Conservation (phyloP, 2,888 invertebrate genomes). For the Eupeodes latifasciatus region DNA sequence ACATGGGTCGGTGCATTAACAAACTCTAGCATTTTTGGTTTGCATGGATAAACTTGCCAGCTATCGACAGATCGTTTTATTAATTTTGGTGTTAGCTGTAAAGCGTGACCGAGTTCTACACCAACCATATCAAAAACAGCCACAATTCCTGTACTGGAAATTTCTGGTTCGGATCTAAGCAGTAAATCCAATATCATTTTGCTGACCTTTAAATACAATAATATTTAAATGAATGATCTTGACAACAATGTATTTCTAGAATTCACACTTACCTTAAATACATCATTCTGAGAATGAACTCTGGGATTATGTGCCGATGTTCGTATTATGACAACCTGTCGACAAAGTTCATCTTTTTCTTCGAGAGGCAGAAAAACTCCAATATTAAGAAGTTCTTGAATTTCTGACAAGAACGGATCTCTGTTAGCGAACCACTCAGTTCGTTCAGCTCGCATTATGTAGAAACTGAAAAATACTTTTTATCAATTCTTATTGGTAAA, state of each 20-base stretch:
- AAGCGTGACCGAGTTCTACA: conserved; percentile 86
- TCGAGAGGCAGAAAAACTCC: conserved; percentile 87
- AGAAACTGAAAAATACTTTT: conserved; percentile 82
- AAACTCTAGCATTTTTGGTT: conserved; percentile 88
- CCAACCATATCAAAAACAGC: conserved; percentile 87
- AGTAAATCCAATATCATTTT: conserved; percentile 88
- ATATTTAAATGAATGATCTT: background rate
- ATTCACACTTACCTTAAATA: conserved; percentile 85
- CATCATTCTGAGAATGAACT: conserved; percentile 86
- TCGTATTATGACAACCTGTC: conserved; percentile 86
- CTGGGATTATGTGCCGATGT: conserved; percentile 87
- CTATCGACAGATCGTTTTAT: conserved; percentile 87
- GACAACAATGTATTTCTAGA: conserved; percentile 51
- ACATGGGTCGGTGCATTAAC: conserved; percentile 88
- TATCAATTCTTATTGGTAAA: background rate
- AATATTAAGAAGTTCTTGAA: conserved; percentile 86
- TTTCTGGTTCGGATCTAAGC: conserved; percentile 85
- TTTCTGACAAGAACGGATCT: conserved; percentile 86
- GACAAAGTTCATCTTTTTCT: conserved; percentile 84
- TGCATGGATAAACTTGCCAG: conserved; percentile 89
- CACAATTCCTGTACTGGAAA: conserved; percentile 85
- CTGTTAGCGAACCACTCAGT: conserved; percentile 87
- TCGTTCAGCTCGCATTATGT: conserved; percentile 85
- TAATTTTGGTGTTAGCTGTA: conserved; percentile 86
- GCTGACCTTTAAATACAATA: conserved; percentile 81